Conservation (phyloP, 2,797 vertebrate genomes). For the Corythornis leucogaster region DNA sequence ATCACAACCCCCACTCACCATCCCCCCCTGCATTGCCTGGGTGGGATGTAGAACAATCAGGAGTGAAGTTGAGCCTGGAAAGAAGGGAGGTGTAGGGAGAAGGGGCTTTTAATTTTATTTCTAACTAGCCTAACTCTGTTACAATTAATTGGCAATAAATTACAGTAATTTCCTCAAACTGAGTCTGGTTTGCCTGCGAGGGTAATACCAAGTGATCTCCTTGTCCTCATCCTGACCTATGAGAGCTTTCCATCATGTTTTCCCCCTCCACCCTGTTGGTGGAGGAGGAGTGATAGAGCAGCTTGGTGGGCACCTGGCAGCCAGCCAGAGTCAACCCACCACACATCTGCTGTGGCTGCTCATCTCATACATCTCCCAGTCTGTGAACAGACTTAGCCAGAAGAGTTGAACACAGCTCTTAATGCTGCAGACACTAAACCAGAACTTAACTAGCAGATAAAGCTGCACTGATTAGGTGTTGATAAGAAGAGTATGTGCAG, state of each 20-base stretch:
- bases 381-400: neutral
- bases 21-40: accelerated
- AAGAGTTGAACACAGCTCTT: neutral
- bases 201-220: neutral
- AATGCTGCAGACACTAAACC: neutral
- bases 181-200: neutral
- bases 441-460: neutral
- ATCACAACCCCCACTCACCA: neutral
- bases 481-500: neutral
- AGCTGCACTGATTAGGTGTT: neutral
- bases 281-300: neutral
- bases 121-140: neutral
- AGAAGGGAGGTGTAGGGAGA: neutral
- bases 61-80: neutral
- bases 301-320: neutral
- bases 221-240: neutral
- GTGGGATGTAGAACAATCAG: neutral
- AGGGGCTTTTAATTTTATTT: neutral
- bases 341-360: neutral
- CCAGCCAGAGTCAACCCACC: neutral
- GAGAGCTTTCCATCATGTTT: neutral
- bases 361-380: neutral
- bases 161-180: neutral
- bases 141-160: neutral
- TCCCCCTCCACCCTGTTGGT: neutral